A percentile compares a stretch with the other conserved stretches of the same genome.
Evolutionary conservation across 1,140 invertebrate species (phyloP).

Genomic region (Phenacoccus solenopsis): DNA sequence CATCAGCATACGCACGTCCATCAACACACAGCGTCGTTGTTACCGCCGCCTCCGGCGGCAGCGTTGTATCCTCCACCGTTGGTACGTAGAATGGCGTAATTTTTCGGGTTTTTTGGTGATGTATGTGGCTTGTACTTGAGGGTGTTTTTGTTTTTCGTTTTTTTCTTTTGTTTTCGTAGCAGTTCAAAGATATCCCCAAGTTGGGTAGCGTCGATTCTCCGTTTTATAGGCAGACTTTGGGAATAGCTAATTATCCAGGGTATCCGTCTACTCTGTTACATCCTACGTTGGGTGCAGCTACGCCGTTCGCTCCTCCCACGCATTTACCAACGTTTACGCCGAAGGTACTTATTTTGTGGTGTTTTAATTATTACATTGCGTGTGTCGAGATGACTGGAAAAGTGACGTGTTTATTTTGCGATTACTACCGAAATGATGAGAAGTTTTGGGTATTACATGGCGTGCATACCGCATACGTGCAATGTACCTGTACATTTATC

Average conservation of each 20-base stretch:
- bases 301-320: conserved; percentile 63
- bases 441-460: too few relatives aligned
- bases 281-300: conserved; percentile 52
- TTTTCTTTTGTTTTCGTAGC: conserved; percentile 33
- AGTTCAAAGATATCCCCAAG: conserved; percentile 84
- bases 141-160: conserved; percentile 1
- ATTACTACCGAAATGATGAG: too few relatives aligned
- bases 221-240: conserved; percentile 57
- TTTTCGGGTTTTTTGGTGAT: neutral
- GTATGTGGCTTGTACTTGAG: neutral
- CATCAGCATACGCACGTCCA: conserved; percentile 84
- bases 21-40: conserved; percentile 56
- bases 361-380: too few relatives aligned
- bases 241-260: conserved; percentile 59
- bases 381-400: too few relatives aligned
- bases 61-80: conserved; percentile 45
- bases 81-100: conserved; percentile 38
- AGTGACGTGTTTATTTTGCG: too few relatives aligned
- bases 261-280: conserved; percentile 70
- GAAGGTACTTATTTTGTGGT: conserved; percentile 55
- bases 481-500: too few relatives aligned
- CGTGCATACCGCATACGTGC: too few relatives aligned
- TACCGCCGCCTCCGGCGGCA: conserved; percentile 38
- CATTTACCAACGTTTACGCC: conserved; percentile 71
- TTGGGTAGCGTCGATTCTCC: conserved; percentile 61